Percentiles rank a stretch among this genome's conserved stretches.
phyloP scores from a whole-genome alignment of 1,140 invertebrate species.

The Saccostrea glomerata region DNA sequence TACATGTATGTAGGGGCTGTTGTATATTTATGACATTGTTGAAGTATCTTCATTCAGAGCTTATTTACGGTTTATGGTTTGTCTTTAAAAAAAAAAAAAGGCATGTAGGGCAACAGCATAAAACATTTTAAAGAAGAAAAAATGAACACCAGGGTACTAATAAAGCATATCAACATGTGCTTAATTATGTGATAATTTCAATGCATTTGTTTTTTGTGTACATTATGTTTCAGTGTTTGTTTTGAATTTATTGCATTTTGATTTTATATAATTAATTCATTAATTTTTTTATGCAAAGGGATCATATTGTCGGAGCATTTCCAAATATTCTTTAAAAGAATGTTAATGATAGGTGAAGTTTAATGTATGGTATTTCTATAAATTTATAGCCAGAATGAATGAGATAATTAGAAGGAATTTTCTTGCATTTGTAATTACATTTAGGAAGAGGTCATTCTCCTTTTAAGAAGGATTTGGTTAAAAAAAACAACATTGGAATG shows the following conservation, averaged over 20 bases:
- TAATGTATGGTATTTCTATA: background rate
- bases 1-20: too few relatives aligned
- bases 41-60: too few relatives aligned
- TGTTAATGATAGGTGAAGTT: background rate
- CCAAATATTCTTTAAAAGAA: background rate
- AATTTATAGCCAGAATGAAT: background rate
- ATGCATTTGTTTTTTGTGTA: too few relatives aligned
- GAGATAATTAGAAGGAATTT: background rate
- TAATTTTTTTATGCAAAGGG: background rate
- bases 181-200: too few relatives aligned
- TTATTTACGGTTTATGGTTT: too few relatives aligned
- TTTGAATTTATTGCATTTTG: background rate
- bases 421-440: background rate
- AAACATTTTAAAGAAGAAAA: too few relatives aligned
- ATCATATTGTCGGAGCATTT: background rate
- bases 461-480: background rate
- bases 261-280: background rate
- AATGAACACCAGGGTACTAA: too few relatives aligned
- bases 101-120: too few relatives aligned
- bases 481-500: background rate
- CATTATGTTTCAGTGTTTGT: too few relatives aligned
- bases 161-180: too few relatives aligned
- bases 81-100: too few relatives aligned
- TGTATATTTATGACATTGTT: too few relatives aligned
- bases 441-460: background rate